Percentiles rank a stretch among this genome's conserved stretches.
These are phyloP conservation scores for Channa argus DNA, from an alignment of 2,113 vertebrate species.

Conservation along the genomic window DNA sequence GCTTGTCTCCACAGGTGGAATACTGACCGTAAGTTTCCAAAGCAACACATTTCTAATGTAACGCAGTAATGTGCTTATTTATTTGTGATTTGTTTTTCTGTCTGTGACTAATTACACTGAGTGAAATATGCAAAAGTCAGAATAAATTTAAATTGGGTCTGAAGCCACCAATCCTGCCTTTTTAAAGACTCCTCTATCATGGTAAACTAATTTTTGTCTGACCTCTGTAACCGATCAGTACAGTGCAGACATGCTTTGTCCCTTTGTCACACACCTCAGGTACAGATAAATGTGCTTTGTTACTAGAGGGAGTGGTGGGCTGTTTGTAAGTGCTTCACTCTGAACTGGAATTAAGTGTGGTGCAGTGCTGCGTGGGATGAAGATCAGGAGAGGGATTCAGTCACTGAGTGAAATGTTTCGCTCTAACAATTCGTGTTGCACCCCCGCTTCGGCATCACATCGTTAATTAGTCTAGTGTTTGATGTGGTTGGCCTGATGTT, in stretches of 20 bases:
- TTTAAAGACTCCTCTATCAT: slow-evolving; percentile 44
- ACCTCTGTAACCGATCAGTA: slow-evolving; percentile 25
- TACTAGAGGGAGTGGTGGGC: slow-evolving; percentile 60
- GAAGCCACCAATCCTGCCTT: slow-evolving; percentile 36
- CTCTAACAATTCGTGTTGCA: slow-evolving; percentile 21
- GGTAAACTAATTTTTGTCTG: slow-evolving; percentile 54
- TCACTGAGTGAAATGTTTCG: slow-evolving; percentile 22
- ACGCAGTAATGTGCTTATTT: no score
- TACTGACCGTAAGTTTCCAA: not conserved
- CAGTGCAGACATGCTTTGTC: slow-evolving; percentile 48
- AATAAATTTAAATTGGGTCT: slow-evolving; percentile 10
- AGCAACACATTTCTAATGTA: not conserved
- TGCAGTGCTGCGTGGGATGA: slow-evolving; percentile 41
- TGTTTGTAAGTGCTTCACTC: slow-evolving; percentile 53
- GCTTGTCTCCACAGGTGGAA: slow-evolving; percentile 12
- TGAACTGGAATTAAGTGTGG: slow-evolving; percentile 25
- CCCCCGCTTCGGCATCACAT: slow-evolving; percentile 37
- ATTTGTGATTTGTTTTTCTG: not conserved
- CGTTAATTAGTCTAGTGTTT: slow-evolving; percentile 68
- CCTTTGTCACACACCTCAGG: slow-evolving; percentile 44
- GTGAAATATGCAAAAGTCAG: not conserved
- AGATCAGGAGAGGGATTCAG: slow-evolving; percentile 31
- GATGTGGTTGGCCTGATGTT: slow-evolving; percentile 61
- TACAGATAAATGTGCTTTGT: slow-evolving; percentile 62
- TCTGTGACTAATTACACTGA: not conserved